Percentiles rank a stretch among this genome's conserved stretches.
Conservation (phyloP, 2,113 vertebrate species). For the Jacana jacana region DNA sequence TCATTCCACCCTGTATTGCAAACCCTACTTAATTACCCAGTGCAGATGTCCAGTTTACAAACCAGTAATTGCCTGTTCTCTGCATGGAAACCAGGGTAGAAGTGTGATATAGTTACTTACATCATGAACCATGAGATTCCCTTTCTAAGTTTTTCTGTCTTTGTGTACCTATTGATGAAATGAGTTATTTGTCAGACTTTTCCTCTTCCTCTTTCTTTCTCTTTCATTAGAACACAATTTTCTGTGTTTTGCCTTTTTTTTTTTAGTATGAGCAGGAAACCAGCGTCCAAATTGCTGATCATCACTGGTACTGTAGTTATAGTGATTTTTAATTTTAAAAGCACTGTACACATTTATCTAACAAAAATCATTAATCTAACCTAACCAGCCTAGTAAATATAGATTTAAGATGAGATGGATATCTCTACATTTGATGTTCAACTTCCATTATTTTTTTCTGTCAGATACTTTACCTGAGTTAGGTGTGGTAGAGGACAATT, state of each 20-base stretch:
- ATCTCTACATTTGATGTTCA: neutral
- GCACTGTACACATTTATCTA: neutral
- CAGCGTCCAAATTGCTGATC: neutral
- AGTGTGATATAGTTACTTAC: neutral
- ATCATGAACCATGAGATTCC: neutral
- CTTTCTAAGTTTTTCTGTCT: neutral
- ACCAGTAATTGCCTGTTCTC: neutral
- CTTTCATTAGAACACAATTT: neutral
- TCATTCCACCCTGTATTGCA: neutral
- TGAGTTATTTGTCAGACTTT: neutral
- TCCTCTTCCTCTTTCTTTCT: no score
- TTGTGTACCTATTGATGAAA: neutral
- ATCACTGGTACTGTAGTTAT: neutral
- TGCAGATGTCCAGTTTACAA: conserved; percentile 1
- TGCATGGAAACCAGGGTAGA: neutral
- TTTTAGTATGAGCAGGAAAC: neutral
- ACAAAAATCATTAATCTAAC: neutral
- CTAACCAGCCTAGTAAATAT: neutral
- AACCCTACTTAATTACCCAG: neutral
- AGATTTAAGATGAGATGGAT: neutral
- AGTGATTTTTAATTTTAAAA: neutral
- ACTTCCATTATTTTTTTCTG: neutral
- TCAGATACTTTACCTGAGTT: neutral
- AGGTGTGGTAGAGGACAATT: neutral
- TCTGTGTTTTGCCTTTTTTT: neutral